Evolutionary conservation across 2,113 vertebrate genomes (phyloP), one percentile per base, ranked within the genome.

Genomic region (Dicaeum eximium): DNA sequence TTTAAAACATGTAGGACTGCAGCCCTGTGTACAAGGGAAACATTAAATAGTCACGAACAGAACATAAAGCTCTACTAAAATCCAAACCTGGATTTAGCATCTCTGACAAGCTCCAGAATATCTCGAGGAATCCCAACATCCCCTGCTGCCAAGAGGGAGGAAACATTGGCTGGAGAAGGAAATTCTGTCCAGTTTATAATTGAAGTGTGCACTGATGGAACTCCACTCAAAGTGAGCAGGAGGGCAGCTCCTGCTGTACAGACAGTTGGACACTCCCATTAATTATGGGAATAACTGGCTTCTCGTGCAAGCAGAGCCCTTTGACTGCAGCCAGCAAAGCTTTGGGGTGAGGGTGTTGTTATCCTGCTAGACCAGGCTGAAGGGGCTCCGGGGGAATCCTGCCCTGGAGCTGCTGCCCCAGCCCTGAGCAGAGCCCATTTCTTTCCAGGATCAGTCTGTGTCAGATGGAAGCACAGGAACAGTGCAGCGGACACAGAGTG

Each of bases 401-500:
- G 80, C 72, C 27, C 61, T 57, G 78, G 64, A 64, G 82, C 54
- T 87, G 69, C 91, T 69, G 35, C 22, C 86, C 42, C 53, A 54
- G 86, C 86, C 19, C 6, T 2, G 18, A 69, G 24, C 62, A 25
- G 40, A 91, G 54, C 53, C 71, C 64, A 30, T 54, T 58, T 56
- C 48, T 62, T 58, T 24, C 87, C 67, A 71, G 82, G 65, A 50
- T 42, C 1, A 42, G 30, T 12, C 50, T 1, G 0, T 37, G 80
- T 9, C 81, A 91, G 85, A 74, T 53, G 78, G 78, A 79, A 84
- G 77, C 69, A 66, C 31, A 24, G 66, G 28, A 53, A 73, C 2
- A 78, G 47, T 67, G 93, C 87, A 64, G 93, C 35, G 78, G 88
- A 93, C 90, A 90, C 65, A 80, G 90, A 95, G 84, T 22, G 79